phyloP scores from a whole-genome alignment of 2,113 vertebrate species.

The Asarcornis scutulata region DNA sequence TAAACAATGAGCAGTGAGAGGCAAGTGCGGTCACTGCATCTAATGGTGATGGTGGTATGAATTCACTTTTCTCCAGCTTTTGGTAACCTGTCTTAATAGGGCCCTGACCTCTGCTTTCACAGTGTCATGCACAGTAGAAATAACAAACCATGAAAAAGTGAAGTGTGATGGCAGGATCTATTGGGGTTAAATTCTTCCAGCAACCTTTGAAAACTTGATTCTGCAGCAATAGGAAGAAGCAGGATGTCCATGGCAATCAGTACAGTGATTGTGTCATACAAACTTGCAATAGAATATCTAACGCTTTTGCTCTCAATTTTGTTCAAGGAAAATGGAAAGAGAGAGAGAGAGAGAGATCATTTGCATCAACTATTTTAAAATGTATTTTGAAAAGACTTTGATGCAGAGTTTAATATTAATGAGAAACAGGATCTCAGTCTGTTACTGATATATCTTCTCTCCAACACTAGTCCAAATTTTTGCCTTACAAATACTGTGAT shows the following conservation, averaged over 20 bases:
- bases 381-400: background rate
- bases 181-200: slow-evolving; percentile 65
- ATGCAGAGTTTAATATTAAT: slow-evolving; percentile 2
- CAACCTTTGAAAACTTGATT: slow-evolving; percentile 49
- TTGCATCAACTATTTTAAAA: background rate
- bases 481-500: background rate
- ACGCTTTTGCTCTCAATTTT: background rate
- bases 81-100: slow-evolving; percentile 50
- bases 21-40: background rate
- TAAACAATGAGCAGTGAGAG: background rate
- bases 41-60: slow-evolving; percentile 2
- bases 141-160: slow-evolving; percentile 38
- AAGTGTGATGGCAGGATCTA: slow-evolving; percentile 16
- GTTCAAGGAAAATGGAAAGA: background rate
- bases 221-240: background rate
- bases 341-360: background rate
- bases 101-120: slow-evolving; percentile 56
- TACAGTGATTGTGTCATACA: background rate
- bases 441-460: background rate
- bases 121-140: slow-evolving; percentile 46
- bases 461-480: background rate
- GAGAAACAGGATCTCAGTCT: background rate
- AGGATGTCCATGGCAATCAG: background rate
- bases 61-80: slow-evolving; percentile 39
- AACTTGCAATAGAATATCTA: background rate